Evolutionary conservation across 2,797 vertebrate genomes (phyloP), one percentile per base, ranked within the genome.

Genomic region (Myotis vivesi): DNA sequence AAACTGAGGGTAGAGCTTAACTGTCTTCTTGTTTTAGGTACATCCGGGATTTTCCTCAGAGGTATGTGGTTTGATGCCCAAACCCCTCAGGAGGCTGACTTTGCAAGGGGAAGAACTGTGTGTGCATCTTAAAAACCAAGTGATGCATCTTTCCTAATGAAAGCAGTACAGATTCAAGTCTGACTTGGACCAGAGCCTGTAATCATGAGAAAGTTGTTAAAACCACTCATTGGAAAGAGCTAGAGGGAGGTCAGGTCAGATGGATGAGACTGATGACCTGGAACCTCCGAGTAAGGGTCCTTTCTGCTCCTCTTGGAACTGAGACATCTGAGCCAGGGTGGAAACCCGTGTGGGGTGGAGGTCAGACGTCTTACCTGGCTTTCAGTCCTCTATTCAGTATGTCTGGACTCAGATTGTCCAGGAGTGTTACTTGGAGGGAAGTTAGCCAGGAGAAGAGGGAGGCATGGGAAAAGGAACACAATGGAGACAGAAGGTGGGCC

Each of bases 191-290:
- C 97, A 97, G 97, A 93, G 75, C 95, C 92, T 49, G 57, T 98
- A 97, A 97, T 96, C 97, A 97, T 96, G 94, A 98, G 96, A 96
- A 98, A 92, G 94, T 95, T 98, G 96, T 96, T 97, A 95, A 95
- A 97, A 96, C 84, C 94, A 97, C 96, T 94, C 83, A 97, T 97
- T 96, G 90, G 90, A 97, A 97, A 92, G 84, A 82, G 94, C 94
- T 90, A 13, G 92, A 76, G 85, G 80, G 76, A 94, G 95, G n/a
- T 84, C 91, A 96, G 94, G 55, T 94, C 95, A 97, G 97, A 87
- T 96, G 94, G 87, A 96, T 66, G 71, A 96, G 95, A 36, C 69
- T 38, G 9, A 19, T 49, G 28, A 71, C 68, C 59, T 19, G 12
- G 85, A 83, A 59, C 20, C 75, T 72, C 49, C 12, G 38, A 59